Evolutionary conservation across 2,113 vertebrate species (phyloP), one percentile per base, ranked within the genome.

Genomic region (Psittacara wagleri): DNA sequence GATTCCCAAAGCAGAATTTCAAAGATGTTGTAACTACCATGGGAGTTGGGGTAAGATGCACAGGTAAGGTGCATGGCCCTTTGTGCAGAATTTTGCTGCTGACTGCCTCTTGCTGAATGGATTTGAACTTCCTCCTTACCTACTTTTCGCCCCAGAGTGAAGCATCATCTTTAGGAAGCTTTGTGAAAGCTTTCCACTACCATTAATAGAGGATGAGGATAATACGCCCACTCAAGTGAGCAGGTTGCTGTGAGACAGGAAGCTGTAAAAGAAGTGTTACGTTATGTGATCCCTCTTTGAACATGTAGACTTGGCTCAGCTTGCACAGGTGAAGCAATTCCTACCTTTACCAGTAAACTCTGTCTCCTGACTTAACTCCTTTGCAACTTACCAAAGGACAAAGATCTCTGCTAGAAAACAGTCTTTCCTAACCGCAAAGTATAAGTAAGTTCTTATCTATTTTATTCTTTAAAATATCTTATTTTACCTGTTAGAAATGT

Each of bases 361-460:
- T 41, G 22, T 35, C 28, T 85, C n/a, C 43, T 49, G 33, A 7
- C 23, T 83, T 49, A 57, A 20, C 3, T 11, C 7, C 27, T 7
- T 76, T 72, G 31, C 9, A 67, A 4, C 8, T 68, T 75, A 37
- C 1, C 6, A 13, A 52, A 43, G 9, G 16, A 29, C 31, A 59
- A 84, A 44, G 15, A 46, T 43, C 3, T 33, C 18, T 41, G 13
- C 33, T n/a, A 88, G 10, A 20, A 63, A 33, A 46, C 48, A 15
- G 8, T 39, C 48, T 10, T 35, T 73, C 43, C 19, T 72, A 61
- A 67, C 3, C 12, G 7, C 27, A 48, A 52, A 52, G 13, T 29
- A 3, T 43, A 31, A 0, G 1, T 43, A 31, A 0, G 1, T n/a
- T 66, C 6, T 29, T 48, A 7, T 70, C 25, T 55, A 55, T 3